Evolutionary conservation across 1,140 invertebrate species (phyloP).

Genomic region (Oreohelix idahoensis): DNA sequence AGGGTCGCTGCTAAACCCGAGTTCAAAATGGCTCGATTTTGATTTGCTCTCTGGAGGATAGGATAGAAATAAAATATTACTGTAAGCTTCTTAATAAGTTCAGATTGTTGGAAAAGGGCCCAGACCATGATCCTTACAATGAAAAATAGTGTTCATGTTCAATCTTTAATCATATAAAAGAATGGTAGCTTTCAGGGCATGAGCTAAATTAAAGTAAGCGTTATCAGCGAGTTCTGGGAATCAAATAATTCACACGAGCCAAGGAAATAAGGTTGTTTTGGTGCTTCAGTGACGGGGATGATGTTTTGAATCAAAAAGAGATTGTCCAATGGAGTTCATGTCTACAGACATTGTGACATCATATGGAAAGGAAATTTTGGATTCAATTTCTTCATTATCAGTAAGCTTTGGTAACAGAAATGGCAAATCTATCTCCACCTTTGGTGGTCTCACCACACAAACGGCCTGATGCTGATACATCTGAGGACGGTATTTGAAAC

Average conservation of each 20-base stretch:
- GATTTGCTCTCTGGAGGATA: background rate
- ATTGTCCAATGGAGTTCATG: background rate
- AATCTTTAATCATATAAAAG: no score
- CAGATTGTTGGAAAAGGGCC: slow-evolving; percentile 1
- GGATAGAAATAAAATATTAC: background rate
- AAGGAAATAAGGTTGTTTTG: no score
- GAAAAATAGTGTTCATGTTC: background rate
- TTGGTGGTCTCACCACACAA: background rate
- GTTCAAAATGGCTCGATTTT: background rate
- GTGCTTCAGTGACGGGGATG: background rate
- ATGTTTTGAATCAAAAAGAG: background rate
- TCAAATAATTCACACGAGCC: no score
- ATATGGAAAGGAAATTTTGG: slow-evolving; percentile 25
- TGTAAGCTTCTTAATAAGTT: background rate
- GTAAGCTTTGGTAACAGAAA: background rate
- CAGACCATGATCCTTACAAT: background rate
- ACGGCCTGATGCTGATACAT: slow-evolving; percentile 40
- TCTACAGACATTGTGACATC: slow-evolving; percentile 24
- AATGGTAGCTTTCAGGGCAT: no score
- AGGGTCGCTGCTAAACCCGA: background rate
- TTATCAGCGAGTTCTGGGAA: no score
- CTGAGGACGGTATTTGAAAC: slow-evolving; percentile 44
- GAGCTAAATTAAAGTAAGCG: no score
- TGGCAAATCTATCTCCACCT: background rate
- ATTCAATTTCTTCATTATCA: background rate